phyloP scores from a whole-genome alignment of 2,888 invertebrate species.

The Microchrysa polita region DNA sequence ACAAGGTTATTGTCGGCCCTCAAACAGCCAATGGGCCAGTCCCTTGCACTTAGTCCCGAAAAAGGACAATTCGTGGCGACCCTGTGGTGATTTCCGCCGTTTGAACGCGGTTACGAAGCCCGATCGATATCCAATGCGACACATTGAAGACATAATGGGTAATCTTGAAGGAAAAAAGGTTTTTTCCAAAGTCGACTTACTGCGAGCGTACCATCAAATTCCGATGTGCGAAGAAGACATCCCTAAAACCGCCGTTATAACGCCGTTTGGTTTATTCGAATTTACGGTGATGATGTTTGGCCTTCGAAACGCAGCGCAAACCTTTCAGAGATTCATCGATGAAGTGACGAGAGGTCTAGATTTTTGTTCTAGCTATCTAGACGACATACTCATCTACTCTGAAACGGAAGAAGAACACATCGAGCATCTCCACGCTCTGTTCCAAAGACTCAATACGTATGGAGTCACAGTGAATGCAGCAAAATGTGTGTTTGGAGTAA shows the following conservation, averaged over 20 bases:
- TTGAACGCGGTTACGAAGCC: not conserved
- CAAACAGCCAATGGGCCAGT: too few species aligned
- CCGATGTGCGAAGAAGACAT: not conserved
- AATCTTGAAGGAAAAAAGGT: not conserved
- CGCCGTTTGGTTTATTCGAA: not conserved
- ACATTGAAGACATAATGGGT: not conserved
- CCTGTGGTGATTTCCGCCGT: slow-evolving; percentile 42
- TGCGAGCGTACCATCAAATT: not conserved
- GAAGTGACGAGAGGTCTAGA: not conserved
- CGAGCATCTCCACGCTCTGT: too few species aligned
- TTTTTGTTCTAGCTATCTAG: not conserved
- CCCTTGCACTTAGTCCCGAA: too few species aligned
- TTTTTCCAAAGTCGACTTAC: not conserved
- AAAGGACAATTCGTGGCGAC: too few species aligned
- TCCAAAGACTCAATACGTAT: too few species aligned
- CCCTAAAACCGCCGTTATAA: not conserved
- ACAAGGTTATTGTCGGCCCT: too few species aligned
- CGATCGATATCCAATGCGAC: not conserved
- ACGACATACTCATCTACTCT: too few species aligned
- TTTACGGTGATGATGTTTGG: not conserved
- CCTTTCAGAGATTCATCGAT: not conserved
- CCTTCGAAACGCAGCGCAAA: not conserved
- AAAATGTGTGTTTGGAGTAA: too few species aligned
- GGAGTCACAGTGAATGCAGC: too few species aligned
- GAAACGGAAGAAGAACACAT: too few species aligned